Evolutionary conservation across 2,888 invertebrate species (phyloP).

Genomic region (Exephanes ischioxanthus): DNA sequence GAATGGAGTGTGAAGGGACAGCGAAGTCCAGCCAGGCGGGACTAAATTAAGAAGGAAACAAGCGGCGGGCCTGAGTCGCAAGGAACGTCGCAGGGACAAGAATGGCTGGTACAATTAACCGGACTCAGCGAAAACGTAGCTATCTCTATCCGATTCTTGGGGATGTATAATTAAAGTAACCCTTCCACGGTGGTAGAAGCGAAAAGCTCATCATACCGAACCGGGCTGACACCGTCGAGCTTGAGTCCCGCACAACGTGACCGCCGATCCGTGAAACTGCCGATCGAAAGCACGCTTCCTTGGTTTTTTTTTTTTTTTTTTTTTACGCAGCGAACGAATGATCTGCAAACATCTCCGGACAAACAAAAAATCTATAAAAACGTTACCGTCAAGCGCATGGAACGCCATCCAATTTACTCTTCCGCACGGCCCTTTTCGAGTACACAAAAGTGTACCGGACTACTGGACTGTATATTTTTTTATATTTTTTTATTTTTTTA

Average conservation of each 20-base stretch:
- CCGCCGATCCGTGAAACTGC: neutral
- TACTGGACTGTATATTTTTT: neutral
- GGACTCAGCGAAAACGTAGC: neutral
- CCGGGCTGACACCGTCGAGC: neutral
- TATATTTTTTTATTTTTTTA: too few species aligned
- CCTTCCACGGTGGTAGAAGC: neutral
- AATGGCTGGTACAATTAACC: neutral
- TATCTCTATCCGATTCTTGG: neutral
- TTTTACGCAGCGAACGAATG: neutral
- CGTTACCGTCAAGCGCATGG: neutral
- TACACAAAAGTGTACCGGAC: neutral
- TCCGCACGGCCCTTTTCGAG: neutral
- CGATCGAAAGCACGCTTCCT: neutral
- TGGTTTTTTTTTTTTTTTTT: neutral
- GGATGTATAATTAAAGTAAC: conserved; percentile 9
- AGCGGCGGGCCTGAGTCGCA: neutral
- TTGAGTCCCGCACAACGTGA: neutral
- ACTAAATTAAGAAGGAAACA: neutral
- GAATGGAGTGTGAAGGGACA: neutral
- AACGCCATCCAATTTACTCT: neutral
- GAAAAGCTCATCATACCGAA: conserved; percentile 7
- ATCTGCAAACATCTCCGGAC: neutral
- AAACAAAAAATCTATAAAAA: neutral
- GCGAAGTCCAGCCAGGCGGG: neutral
- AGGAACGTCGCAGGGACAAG: neutral